Conservation (phyloP, 2,888 invertebrate species). For the Pelosia muscerda region DNA sequence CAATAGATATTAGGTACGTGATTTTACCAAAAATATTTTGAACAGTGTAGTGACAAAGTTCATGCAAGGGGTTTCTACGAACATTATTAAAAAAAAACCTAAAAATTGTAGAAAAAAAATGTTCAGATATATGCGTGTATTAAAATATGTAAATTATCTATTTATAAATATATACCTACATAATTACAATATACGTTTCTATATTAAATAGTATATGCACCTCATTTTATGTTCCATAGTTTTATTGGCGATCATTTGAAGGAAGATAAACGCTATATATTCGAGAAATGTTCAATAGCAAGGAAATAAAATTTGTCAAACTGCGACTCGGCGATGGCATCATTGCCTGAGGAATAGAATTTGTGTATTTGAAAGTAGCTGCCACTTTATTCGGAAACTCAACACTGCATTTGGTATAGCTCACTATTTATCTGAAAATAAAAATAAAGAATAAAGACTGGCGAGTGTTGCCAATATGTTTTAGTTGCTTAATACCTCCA, state of each 20-base stretch:
- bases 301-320: background rate
- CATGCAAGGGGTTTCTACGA: too few species aligned
- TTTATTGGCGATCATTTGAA: background rate
- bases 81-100: too few species aligned
- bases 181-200: too few species aligned
- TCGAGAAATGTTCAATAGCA: background rate
- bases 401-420: background rate
- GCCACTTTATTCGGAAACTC: background rate
- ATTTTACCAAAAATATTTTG: too few species aligned
- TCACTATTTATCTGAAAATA: background rate
- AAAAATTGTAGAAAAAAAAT: too few species aligned
- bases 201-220: too few species aligned
- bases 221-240: background rate
- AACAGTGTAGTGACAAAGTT: too few species aligned
- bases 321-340: background rate
- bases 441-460: background rate
- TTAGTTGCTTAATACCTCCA: background rate
- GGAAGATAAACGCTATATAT: background rate
- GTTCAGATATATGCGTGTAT: too few species aligned
- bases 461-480: background rate
- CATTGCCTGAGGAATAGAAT: constrained; percentile 1
- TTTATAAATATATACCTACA: too few species aligned
- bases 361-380: constrained; percentile 1
- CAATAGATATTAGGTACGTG: too few species aligned
- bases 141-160: too few species aligned